Conservation (phyloP, 2,797 vertebrate genomes). For the Monodelphis domestica region DNA sequence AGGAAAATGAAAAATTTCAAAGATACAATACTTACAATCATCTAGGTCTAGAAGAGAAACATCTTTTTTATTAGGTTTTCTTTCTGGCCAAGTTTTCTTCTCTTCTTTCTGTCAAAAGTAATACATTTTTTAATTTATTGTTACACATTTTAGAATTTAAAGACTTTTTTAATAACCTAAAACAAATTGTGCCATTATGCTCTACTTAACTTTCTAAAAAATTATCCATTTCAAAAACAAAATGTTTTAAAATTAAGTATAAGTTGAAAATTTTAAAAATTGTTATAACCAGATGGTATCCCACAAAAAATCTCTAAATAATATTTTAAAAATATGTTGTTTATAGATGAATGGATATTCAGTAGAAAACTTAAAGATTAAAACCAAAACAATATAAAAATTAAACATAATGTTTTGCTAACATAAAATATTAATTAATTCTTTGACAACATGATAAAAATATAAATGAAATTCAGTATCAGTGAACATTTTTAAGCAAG, state of each 20-base stretch:
- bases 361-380: conserved; percentile 54
- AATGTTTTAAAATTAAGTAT: conserved; percentile 4
- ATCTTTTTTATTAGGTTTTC: conserved; percentile 84
- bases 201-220: not conserved
- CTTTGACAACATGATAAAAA: not conserved
- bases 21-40: conserved; percentile 91
- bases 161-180: conserved; percentile 4
- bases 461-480: conserved; percentile 43
- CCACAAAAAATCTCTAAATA: conserved; percentile 28
- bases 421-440: conserved; percentile 41
- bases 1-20: not conserved
- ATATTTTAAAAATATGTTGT: conserved; percentile 24
- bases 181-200: conserved; percentile 2
- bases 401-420: conserved; percentile 24
- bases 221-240: not conserved
- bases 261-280: conserved; percentile 30
- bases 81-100: conserved; percentile 76
- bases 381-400: conserved; percentile 44
- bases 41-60: conserved; percentile 94
- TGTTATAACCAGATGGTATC: not conserved
- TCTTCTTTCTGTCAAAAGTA: conserved; percentile 85
- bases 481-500: conserved; percentile 42
- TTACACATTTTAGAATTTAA: not conserved
- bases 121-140: conserved; percentile 39
- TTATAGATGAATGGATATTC: conserved; percentile 42